Base-by-base conservation (phyloP, 1,140 invertebrate species). In the Araneus ventricosus region DNA sequence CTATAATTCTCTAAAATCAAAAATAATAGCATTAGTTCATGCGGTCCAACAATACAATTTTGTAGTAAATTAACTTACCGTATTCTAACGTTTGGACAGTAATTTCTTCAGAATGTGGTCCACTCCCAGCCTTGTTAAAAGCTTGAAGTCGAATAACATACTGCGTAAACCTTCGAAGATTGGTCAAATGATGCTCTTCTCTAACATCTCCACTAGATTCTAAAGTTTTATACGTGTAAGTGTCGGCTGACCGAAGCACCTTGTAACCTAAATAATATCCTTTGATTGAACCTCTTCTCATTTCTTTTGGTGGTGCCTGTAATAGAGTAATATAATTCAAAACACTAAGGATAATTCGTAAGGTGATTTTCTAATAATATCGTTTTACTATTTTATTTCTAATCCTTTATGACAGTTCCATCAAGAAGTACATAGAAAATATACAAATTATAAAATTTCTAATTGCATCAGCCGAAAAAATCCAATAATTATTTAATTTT, bases 141-240 rank as follows among this genome's bases (percentile, higher is more conserved):
- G 98, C 98, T 96, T 99, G 98, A 27, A 99, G 98, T 17, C 99
- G 98, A 1, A 99, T 97, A 7, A 98, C 97, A 95, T 99, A 99
- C 95, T 99, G 98, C 0, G 98, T 99, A 59, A 90, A 92, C 57
- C 92, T 79, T 27, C 90, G 63, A 14, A 94, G 88, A 70, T 94
- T 94, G 0, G 87, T 94, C 8, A 94, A 45, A 24, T 89, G 63
- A 37, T 92, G 88, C 41, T 93, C 92, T 20, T 94, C 92, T 70
- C 59, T 94, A 0, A 93, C 82, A 41, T 94, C 93, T 14, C 93
- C 90, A 59, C 59, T 88, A 0, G 92, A 80, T 30, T 94, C 92
- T 4, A 94, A 94, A 39, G 95, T 95, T 67, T 95, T 94, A 88
- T 95, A 95, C 1, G 94, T 94, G 90, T 94, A 95, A n/a, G 94